Base-by-base conservation (phyloP, 2,888 invertebrate genomes). In the Pyrocoelia pectoralis region DNA sequence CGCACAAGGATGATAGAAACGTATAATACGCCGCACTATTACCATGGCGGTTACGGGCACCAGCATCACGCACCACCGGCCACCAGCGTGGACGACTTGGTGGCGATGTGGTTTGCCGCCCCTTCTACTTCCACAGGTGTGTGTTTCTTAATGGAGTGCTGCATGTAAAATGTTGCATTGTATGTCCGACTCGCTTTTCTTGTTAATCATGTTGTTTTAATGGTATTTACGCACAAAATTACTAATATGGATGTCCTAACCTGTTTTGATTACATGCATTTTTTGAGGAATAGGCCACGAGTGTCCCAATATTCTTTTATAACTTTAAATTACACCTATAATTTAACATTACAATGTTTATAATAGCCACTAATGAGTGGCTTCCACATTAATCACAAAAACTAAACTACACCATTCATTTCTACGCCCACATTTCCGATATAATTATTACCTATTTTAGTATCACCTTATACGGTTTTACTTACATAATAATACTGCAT, bases 41-140 rank as follows among this genome's bases (percentile, higher is more conserved):
- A 76, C 67, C 72, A 73, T 60, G 68, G 72, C 15, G 73, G 74
- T 61, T 72, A 71, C 19, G 70, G 71, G 18, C 73, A 73, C 57
- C 72, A 73, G 59, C 72, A 72, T 49, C 61, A 67, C 41, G 72
- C 75, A 60, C 73, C 75, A 56, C 67, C 78, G 43, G 74, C 78
- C 61, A 68, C 88, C 73, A 89, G 88, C 77, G 90, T 88, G 79
- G 91, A 91, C 83, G 91, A 91, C 79, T 83, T 91, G 77, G 89
- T 91, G 79, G 89, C 90, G 71, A 84, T 90, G 72, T 91, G 90
- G 87, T 88, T 91, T 78, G 87, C 89, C 73, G 87, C 88, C 77
- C 84, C 87, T 55, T 73, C 76, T 56, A 72, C 76, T 58, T 66
- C 74, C 74, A 63, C 75, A 76, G 81, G 82, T 82, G 72, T n/a